Percentiles rank a stretch among this genome's conserved stretches.
phyloP scores from a whole-genome alignment of 2,113 vertebrate species.

The Podarcis raffonei region DNA sequence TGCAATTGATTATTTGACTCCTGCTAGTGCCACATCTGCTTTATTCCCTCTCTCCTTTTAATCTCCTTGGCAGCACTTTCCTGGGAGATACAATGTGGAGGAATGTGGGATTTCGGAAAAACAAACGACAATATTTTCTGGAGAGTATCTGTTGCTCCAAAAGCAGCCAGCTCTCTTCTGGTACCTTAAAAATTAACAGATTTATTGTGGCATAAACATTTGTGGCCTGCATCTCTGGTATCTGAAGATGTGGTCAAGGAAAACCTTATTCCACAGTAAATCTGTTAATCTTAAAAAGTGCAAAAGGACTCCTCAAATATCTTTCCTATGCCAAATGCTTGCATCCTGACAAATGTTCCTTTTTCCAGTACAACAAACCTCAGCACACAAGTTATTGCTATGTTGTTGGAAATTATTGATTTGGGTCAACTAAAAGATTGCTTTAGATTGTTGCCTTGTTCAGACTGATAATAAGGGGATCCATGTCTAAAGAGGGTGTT shows the following conservation, averaged over 20 bases:
- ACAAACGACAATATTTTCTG: not conserved
- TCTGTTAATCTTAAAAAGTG: not conserved
- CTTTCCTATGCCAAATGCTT: not conserved
- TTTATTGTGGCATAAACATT: not conserved
- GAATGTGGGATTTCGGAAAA: not conserved
- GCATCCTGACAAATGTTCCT: not conserved
- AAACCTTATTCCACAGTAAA: not conserved
- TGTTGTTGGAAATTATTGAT: slow-evolving; percentile 35
- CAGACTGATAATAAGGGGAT: slow-evolving; percentile 23
- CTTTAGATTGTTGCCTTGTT: slow-evolving; percentile 35
- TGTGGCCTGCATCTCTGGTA: not conserved
- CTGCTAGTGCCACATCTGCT: not conserved
- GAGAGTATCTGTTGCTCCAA: not conserved
- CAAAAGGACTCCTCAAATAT: not conserved
- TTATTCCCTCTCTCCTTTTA: not conserved
- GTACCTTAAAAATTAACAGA: not conserved
- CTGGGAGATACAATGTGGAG: not conserved
- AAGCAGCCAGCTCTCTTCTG: not conserved
- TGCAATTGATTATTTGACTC: slow-evolving; percentile 5
- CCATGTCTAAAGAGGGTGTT: not conserved
- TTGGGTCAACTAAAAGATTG: slow-evolving; percentile 34
- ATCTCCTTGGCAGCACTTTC: not conserved
- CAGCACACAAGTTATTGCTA: not conserved
- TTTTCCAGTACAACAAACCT: not conserved
- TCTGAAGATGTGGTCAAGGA: not conserved